Evolutionary conservation across 2,888 invertebrate genomes (phyloP).

Genomic region (Drosophila macrospina): DNA sequence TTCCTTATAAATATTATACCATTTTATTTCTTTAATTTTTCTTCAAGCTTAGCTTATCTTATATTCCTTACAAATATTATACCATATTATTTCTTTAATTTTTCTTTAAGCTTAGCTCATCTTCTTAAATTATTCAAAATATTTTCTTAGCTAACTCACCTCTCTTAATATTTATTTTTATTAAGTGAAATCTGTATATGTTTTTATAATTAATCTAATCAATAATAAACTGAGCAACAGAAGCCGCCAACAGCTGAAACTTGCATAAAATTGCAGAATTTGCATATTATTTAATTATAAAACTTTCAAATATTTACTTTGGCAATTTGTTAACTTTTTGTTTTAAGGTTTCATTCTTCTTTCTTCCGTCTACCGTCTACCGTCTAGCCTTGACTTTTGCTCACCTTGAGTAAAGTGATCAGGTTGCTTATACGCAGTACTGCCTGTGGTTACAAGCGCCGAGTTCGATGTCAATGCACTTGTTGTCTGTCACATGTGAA

Average conservation of each 20-base stretch:
- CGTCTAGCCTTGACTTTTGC: neutral
- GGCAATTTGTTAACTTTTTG: constrained; percentile 4
- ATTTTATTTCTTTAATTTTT: too few relatives aligned
- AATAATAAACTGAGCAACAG: constrained; percentile 8
- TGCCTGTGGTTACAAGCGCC: constrained; percentile 33
- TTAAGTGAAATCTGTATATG: constrained; percentile 36
- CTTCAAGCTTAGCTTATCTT: too few relatives aligned
- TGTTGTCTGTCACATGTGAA: constrained; percentile 62
- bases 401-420: constrained; percentile 4
- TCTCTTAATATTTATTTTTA: neutral
- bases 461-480: constrained; percentile 62
- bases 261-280: constrained; percentile 35
- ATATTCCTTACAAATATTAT: too few relatives aligned
- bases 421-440: constrained; percentile 38
- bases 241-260: neutral
- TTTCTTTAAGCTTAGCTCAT: too few relatives aligned
- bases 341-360: neutral
- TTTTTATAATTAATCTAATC: constrained; percentile 14
- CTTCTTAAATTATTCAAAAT: too few relatives aligned
- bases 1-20: too few relatives aligned
- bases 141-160: too few relatives aligned
- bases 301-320: constrained; percentile 7
- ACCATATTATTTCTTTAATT: too few relatives aligned
- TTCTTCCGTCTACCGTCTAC: constrained; percentile 3
- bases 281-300: constrained; percentile 29